Conservation (phyloP, 2,797 vertebrate genomes). For the Xiphorhynchus erythropygius region DNA sequence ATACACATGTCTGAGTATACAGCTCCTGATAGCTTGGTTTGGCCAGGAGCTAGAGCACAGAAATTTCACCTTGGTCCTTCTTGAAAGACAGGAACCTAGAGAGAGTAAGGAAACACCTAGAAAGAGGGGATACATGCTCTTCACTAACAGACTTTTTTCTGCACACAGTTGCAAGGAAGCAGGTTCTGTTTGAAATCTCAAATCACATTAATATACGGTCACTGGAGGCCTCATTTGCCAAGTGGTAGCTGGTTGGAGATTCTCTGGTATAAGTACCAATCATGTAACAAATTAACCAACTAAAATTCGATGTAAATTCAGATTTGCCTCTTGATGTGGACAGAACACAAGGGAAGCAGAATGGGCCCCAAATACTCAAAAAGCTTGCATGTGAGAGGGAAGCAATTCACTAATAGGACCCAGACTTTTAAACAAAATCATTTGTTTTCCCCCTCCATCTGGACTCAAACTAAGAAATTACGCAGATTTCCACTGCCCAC, state of each 20-base stretch:
- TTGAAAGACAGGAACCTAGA: background rate
- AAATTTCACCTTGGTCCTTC: slow-evolving; percentile 15
- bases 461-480: slow-evolving; percentile 26
- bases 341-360: background rate
- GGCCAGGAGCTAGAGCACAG: slow-evolving; percentile 17
- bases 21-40: background rate
- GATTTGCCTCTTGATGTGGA: background rate
- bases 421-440: background rate
- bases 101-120: background rate
- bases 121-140: background rate
- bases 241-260: background rate
- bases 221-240: background rate
- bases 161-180: background rate
- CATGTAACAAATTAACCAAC: background rate
- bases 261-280: background rate
- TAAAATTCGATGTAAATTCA: background rate
- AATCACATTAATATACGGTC: background rate
- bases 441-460: slow-evolving; percentile 19
- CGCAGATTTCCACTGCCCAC: background rate
- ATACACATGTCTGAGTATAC: background rate
- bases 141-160: background rate
- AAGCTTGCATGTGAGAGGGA: background rate
- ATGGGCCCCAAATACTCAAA: background rate
- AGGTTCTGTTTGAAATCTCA: background rate
- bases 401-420: background rate